phyloP scores from a whole-genome alignment of 2,888 invertebrate species.

The Hemicrepidius hirtus region DNA sequence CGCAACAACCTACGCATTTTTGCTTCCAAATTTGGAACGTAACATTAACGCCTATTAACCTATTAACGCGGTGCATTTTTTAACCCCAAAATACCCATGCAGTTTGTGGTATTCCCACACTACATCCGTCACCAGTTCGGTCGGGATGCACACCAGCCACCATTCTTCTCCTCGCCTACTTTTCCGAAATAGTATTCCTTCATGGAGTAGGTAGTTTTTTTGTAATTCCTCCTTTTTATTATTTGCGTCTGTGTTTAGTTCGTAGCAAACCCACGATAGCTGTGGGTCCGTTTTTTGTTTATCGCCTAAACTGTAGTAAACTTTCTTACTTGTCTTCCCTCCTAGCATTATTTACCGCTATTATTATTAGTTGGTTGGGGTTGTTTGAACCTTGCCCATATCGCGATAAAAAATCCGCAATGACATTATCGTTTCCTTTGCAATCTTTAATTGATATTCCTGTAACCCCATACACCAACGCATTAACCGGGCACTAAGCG shows the following conservation, averaged over 20 bases:
- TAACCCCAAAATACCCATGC: not conserved
- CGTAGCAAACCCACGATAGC: not conserved
- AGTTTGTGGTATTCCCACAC: not conserved
- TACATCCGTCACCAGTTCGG: not conserved
- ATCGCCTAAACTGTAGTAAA: too few relatives aligned
- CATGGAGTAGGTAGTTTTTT: not conserved
- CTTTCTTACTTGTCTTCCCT: too few relatives aligned
- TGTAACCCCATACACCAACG: not conserved
- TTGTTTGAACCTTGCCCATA: not conserved
- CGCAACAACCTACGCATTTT: not conserved
- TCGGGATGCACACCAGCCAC: not conserved
- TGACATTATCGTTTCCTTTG: not conserved
- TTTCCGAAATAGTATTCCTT: not conserved
- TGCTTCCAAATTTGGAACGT: not conserved
- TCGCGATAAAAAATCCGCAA: not conserved
- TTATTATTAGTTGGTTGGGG: not conserved
- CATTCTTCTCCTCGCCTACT: not conserved
- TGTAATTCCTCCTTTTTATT: not conserved
- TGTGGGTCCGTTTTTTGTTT: not conserved
- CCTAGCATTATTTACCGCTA: not conserved
- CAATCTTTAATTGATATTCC: slow-evolving; percentile 6
- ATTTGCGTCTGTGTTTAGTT: not conserved
- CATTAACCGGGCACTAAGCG: not conserved
- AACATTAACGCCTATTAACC: too few relatives aligned
- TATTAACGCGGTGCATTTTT: not conserved